Evolutionary conservation across 2,888 invertebrate species (phyloP), one percentile per base, ranked within the genome.

Genomic region (Beris chalybata): DNA sequence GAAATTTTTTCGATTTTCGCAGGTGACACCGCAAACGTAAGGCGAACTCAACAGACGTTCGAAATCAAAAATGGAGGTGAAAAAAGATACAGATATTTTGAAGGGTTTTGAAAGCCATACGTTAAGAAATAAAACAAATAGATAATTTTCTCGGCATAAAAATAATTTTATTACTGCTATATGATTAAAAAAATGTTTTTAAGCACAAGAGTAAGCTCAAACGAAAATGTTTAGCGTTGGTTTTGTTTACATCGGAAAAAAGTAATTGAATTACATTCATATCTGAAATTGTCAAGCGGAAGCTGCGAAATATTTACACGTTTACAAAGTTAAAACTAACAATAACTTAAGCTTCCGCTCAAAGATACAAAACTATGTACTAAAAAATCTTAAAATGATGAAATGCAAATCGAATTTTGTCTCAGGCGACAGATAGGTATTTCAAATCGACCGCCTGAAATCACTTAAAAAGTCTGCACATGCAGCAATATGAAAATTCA

Each of bases 141-240:
- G 52, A 50, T 9, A 38, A 22, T 22, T 29, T 29, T 13, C n/a
- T 31, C 32, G 44, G 12, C 13, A 44, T 65, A 65, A 65, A 65
- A 56, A 29, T 58, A 43, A 65, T 52, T 66, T 68, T 57, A 68
- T 68, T 68, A 68, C 68, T 68, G 63, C 68, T 66, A 31, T 68
- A 68, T 68, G 68, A 68, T 68, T 68, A 68, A 68, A 68, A 65
- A 64, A 64, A 45, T 50, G 63, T 64, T 38, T 65, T 68, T 66
- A 68, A 68, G 64, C 68, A 66, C 66, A 68, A 68, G 66, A 68
- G 68, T 66, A 68, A 68, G 53, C 50, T 66, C 52, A 65, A 54
- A 31, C 12, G 32, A 64, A 57, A n/a, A 52, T 57, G 22, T 57
- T 22, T 11, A 56, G 22, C 15, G 52, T 52, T 4, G 5, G 44